Conservation (phyloP, 2,113 vertebrate species). For the Corythoichthys intestinalis region DNA sequence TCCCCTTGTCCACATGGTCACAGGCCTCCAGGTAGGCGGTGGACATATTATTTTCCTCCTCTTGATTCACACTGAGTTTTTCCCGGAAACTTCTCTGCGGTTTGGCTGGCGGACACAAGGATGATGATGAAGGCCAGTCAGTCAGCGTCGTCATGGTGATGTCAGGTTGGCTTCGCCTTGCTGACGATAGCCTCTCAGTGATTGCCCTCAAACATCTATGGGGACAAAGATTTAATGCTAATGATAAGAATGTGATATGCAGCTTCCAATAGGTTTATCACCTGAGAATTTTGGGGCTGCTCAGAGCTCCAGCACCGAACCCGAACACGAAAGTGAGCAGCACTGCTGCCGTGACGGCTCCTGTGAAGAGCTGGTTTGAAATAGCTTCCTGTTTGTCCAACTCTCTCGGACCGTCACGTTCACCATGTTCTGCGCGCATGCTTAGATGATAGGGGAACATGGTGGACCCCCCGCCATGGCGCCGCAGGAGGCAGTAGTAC, state of each 20-base stretch:
- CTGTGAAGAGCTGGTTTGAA: constrained; percentile 37
- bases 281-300: constrained; percentile 52
- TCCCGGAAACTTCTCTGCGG: constrained; percentile 52
- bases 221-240: background rate
- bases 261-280: constrained; percentile 8
- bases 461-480: constrained; percentile 19
- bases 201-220: constrained; percentile 40
- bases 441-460: constrained; percentile 47
- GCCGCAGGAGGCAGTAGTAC: constrained; percentile 66
- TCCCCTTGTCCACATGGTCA: constrained; percentile 8
- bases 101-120: constrained; percentile 40
- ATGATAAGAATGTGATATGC: background rate
- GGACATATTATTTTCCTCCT: background rate
- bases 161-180: background rate
- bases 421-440: background rate
- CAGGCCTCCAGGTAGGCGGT: constrained; percentile 32
- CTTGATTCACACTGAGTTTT: constrained; percentile 8
- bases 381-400: background rate
- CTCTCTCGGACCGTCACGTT: constrained; percentile 1
- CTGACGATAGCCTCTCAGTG: constrained; percentile 3
- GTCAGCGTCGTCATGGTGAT: constrained; percentile 26
- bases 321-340: constrained; percentile 66
- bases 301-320: constrained; percentile 66
- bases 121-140: background rate
- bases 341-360: constrained; percentile 62